A percentile compares a stretch with the other conserved stretches of the same genome.
Evolutionary conservation across 1,140 invertebrate genomes (phyloP).

Genomic region (Drosophila azteca): DNA sequence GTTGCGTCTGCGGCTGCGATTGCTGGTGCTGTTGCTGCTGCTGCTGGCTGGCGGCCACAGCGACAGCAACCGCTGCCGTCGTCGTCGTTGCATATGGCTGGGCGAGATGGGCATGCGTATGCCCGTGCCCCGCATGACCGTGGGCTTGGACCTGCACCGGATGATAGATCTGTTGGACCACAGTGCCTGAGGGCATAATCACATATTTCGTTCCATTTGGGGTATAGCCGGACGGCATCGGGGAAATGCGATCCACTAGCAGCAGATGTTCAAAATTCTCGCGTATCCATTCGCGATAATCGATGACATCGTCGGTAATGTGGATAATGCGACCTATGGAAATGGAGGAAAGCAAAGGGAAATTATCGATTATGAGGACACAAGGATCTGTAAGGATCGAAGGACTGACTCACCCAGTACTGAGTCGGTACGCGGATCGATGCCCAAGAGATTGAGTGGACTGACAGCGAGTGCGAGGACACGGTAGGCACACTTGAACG

Average conservation of each 20-base stretch:
- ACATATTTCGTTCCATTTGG: conserved; percentile 70
- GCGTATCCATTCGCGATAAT: conserved; percentile 92
- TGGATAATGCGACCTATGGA: conserved; percentile 91
- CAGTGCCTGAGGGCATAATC: conserved; percentile 60
- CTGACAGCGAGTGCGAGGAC: conserved; percentile 92
- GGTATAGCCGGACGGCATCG: conserved; percentile 58
- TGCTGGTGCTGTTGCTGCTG: conserved; percentile 42
- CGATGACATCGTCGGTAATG: conserved; percentile 96
- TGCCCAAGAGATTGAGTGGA: conserved; percentile 86
- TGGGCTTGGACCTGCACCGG: conserved; percentile 48
- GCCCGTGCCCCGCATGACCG: conserved; percentile 19
- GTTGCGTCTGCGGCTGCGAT: conserved; percentile 16
- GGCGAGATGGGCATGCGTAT: conserved; percentile 50
- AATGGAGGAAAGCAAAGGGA: not conserved
- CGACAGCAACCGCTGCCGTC: conserved; percentile 37
- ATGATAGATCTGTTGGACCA: conserved; percentile 72
- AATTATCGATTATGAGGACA: no score
- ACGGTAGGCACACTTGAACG: conserved; percentile 97
- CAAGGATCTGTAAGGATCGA: no score
- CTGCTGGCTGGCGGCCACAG: conserved; percentile 38
- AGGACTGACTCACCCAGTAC: conserved; percentile 68
- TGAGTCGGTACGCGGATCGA: conserved; percentile 84
- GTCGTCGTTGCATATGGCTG: conserved; percentile 54
- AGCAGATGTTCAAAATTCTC: conserved; percentile 84
- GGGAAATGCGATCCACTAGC: conserved; percentile 63